A percentile compares a stretch with the other conserved stretches of the same genome.
These are phyloP conservation scores for Lepilemur ruficaudatus DNA, from an alignment of 2,797 vertebrate species.

Conservation along the genomic window DNA sequence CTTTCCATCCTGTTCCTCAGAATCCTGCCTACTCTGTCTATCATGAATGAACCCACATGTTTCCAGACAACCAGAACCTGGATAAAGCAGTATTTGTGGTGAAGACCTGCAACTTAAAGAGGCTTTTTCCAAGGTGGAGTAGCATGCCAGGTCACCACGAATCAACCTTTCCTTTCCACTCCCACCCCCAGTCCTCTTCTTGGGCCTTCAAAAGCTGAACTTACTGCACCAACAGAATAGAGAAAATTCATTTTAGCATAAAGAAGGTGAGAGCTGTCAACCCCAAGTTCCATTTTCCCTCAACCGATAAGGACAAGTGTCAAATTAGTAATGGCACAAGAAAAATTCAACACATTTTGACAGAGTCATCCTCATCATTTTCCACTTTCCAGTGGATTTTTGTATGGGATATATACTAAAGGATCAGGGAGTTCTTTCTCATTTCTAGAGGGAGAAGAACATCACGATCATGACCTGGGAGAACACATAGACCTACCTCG, in stretches of 20 bases:
- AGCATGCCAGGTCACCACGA: neutral
- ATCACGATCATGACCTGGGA: neutral
- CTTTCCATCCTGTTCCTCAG: neutral
- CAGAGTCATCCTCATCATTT: neutral
- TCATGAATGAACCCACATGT: neutral
- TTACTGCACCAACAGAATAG: neutral
- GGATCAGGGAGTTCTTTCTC: neutral
- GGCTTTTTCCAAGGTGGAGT: neutral
- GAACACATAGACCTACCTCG: neutral
- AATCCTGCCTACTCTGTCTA: neutral
- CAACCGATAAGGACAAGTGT: constrained; percentile 40
- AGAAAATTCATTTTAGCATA: neutral
- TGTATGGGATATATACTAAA: neutral
- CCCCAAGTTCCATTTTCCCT: neutral
- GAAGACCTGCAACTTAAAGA: neutral
- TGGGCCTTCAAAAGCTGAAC: neutral
- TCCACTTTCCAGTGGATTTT: neutral
- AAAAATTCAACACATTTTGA: constrained; percentile 45
- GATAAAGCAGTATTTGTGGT: neutral
- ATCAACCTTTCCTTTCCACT: neutral
- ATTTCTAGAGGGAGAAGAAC: neutral
- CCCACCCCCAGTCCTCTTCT: neutral
- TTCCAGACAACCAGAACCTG: neutral
- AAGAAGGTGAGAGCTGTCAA: constrained; percentile 43
- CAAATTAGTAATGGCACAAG: constrained; percentile 30